These are phyloP conservation scores for Desoria tigrina DNA, from an alignment of 2,888 invertebrate species.

Conservation along the genomic window DNA sequence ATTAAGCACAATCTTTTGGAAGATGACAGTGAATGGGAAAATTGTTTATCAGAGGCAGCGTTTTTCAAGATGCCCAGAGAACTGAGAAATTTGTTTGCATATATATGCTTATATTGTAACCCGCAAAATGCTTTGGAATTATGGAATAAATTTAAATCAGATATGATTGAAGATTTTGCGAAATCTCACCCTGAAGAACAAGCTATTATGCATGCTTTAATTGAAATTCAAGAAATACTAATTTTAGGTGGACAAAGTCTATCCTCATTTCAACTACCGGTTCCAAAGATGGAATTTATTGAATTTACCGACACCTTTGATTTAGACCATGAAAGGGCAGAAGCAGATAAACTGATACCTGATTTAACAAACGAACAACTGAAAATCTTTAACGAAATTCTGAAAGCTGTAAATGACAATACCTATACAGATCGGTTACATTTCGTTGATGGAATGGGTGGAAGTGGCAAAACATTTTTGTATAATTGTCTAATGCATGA, in stretches of 20 bases:
- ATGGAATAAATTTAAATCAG: constrained; percentile 51
- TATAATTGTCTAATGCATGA: constrained; percentile 40
- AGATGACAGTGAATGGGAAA: constrained; percentile 53
- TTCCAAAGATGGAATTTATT: neutral
- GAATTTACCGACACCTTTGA: neutral
- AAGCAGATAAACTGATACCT: constrained; percentile 2
- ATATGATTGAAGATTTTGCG: constrained; percentile 33
- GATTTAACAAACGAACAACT: constrained; percentile 16
- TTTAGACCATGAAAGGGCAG: neutral
- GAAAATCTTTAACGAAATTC: constrained; percentile 17
- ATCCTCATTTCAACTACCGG: constrained; percentile 23
- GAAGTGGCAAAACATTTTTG: constrained; percentile 56
- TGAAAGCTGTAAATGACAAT: constrained; percentile 4
- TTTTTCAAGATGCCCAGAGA: constrained; percentile 51
- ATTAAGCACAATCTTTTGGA: constrained; percentile 34
- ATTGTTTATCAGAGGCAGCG: constrained; percentile 49
- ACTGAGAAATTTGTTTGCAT: constrained; percentile 50
- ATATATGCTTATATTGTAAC: constrained; percentile 43
- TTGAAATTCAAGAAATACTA: constrained; percentile 30
- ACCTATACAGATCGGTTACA: neutral
- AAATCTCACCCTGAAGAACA: neutral
- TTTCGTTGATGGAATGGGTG: constrained; percentile 56
- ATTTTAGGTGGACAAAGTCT: constrained; percentile 10
- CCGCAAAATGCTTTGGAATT: constrained; percentile 48
- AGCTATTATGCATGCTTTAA: constrained; percentile 16